A percentile compares a stretch with the other conserved stretches of the same genome.
phyloP scores from a whole-genome alignment of 2,888 invertebrate genomes.

The Tribolium freemani region DNA sequence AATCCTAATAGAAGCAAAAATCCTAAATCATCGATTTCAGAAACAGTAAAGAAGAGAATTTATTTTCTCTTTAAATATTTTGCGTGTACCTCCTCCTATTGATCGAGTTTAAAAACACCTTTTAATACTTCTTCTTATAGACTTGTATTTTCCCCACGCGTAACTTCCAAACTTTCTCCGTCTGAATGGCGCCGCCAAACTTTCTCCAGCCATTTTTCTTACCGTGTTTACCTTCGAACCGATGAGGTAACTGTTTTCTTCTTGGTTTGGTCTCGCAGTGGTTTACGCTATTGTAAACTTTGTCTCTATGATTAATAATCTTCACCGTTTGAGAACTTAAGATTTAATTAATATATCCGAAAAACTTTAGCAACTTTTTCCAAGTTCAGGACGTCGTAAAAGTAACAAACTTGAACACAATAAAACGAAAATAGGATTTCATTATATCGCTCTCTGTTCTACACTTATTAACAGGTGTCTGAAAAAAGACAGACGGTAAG shows the following conservation, averaged over 20 bases:
- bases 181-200: conserved; percentile 44
- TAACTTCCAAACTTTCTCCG: conserved; percentile 44
- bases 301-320: not conserved
- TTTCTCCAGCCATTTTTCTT: conserved; percentile 29
- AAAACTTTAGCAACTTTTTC: conserved; percentile 55
- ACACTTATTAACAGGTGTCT: conserved; percentile 48
- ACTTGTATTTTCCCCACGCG: conserved; percentile 24
- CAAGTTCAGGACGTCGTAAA: conserved; percentile 60
- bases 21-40: not conserved
- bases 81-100: conserved; percentile 2
- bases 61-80: not conserved
- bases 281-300: conserved; percentile 42
- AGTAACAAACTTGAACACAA: conserved; percentile 59
- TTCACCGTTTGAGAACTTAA: not conserved
- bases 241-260: conserved; percentile 57
- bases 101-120: conserved; percentile 40
- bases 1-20: too few species aligned
- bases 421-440: conserved; percentile 63
- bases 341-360: conserved; percentile 31
- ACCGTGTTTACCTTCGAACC: conserved; percentile 51
- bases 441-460: conserved; percentile 53
- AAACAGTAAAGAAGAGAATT: not conserved
- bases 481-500: conserved; percentile 45
- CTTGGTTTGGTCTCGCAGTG: conserved; percentile 49
- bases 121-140: conserved; percentile 30